Conservation (phyloP, 2,888 invertebrate species). For the Parnassius smintheus region DNA sequence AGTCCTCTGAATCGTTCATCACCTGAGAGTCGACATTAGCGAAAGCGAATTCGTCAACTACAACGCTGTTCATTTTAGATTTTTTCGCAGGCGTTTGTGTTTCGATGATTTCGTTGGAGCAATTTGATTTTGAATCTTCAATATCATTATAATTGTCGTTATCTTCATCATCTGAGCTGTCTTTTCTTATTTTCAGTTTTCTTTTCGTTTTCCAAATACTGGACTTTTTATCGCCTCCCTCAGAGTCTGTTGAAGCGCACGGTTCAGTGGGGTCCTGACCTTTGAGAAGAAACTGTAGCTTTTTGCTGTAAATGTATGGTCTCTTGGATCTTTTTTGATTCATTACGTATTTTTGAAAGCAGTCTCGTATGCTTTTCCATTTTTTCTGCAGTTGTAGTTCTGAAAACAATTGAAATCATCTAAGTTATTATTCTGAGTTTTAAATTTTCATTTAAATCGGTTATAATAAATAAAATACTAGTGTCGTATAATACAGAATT, state of each 20-base stretch:
- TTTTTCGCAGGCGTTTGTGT: constrained; percentile 33
- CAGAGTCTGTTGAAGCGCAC: constrained; percentile 49
- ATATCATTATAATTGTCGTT: constrained; percentile 38
- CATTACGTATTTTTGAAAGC: constrained; percentile 61
- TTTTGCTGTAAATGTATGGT: constrained; percentile 64
- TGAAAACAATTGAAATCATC: constrained; percentile 44
- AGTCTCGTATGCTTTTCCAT: constrained; percentile 73
- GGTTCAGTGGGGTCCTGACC: constrained; percentile 31
- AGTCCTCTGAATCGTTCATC: constrained; percentile 54
- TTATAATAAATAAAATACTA: too few species aligned
- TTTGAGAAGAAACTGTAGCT: constrained; percentile 57
- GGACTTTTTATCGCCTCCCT: constrained; percentile 36
- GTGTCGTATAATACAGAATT: too few species aligned
- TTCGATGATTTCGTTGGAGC: constrained; percentile 35
- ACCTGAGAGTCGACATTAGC: constrained; percentile 56
- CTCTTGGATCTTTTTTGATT: constrained; percentile 59
- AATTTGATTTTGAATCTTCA: constrained; percentile 41
- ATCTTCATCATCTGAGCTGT: constrained; percentile 52
- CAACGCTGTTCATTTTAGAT: constrained; percentile 34
- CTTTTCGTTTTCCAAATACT: constrained; percentile 49
- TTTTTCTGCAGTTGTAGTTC: constrained; percentile 74
- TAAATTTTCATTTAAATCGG: too few species aligned
- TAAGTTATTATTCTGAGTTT: too few species aligned
- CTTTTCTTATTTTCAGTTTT: constrained; percentile 50
- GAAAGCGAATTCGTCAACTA: constrained; percentile 59